Conservation (phyloP, 2,113 vertebrate genomes). For the Crotalus horridus region DNA sequence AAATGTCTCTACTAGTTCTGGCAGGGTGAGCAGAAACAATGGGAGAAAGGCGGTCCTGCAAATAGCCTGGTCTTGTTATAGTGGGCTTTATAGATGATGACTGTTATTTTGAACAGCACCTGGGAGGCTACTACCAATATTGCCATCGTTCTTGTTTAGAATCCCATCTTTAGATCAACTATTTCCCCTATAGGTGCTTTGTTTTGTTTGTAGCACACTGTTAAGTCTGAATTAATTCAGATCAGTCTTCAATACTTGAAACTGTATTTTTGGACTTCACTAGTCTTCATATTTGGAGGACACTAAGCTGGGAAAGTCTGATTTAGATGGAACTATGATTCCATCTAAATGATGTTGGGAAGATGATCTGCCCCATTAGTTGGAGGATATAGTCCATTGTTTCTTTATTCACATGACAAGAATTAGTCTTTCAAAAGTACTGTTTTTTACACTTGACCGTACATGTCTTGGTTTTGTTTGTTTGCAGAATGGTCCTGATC, state of each 20-base stretch:
- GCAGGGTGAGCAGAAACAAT: neutral
- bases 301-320: neutral
- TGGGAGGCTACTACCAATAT: neutral
- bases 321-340: neutral
- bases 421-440: constrained; percentile 35
- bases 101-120: neutral
- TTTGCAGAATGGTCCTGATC: constrained; percentile 80
- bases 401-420: neutral
- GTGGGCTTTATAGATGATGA: neutral
- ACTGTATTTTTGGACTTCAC: neutral
- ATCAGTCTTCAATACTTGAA: neutral
- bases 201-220: neutral
- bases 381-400: neutral
- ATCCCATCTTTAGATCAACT: neutral
- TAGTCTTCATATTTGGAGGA: neutral
- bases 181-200: neutral
- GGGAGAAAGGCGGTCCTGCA: neutral
- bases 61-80: neutral
- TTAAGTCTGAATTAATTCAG: neutral
- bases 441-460: constrained; percentile 16
- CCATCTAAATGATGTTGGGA: neutral
- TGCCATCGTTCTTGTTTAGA: neutral
- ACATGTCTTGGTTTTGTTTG: constrained; percentile 29
- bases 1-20: neutral
- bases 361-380: neutral